Percentiles rank a stretch among this genome's conserved stretches.
phyloP scores from a whole-genome alignment of 2,113 vertebrate genomes.

The Semnornis frantzii region DNA sequence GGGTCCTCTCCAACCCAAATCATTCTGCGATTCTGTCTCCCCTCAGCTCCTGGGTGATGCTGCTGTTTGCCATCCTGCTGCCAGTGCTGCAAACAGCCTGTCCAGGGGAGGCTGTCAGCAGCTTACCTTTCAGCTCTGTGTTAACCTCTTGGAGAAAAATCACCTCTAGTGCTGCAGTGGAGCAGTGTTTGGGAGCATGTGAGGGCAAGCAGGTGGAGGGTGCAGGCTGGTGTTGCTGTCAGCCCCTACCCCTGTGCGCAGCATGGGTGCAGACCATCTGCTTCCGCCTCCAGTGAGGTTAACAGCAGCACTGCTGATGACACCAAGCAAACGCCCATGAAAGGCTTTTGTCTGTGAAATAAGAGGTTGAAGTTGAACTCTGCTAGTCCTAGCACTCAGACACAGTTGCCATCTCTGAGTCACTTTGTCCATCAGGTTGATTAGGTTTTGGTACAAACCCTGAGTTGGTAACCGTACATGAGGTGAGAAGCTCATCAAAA shows the following conservation, averaged over 20 bases:
- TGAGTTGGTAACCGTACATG: background rate
- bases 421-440: background rate
- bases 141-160: background rate
- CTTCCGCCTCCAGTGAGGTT: background rate
- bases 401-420: background rate
- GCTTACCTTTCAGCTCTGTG: background rate
- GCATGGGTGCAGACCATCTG: background rate
- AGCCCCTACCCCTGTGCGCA: background rate
- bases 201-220: background rate
- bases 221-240: background rate
- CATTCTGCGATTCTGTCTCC: too few species aligned
- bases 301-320: background rate
- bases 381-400: background rate
- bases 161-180: background rate
- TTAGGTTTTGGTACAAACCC: background rate
- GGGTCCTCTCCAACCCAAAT: too few species aligned
- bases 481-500: background rate
- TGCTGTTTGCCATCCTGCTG: background rate
- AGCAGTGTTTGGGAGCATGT: accelerated
- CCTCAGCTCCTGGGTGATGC: background rate
- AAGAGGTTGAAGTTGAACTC: background rate
- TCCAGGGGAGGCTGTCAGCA: background rate
- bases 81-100: background rate
- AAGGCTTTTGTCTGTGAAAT: background rate
- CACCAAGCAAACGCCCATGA: accelerated